Conservation (phyloP, 2,888 invertebrate genomes). For the Epiblema foenella region DNA sequence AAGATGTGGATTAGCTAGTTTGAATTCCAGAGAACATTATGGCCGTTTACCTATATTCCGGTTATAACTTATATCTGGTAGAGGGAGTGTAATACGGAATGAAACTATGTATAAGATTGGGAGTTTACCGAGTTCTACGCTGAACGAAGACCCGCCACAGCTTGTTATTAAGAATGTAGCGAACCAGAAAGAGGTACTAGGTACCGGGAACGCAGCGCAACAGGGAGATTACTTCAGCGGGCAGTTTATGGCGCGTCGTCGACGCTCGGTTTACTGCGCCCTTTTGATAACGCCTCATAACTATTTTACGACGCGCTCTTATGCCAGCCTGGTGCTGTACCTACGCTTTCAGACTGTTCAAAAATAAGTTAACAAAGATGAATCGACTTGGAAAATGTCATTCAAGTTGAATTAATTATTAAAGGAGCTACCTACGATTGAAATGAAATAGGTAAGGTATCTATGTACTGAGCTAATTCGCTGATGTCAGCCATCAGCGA, state of each 20-base stretch:
- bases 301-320: slow-evolving; percentile 73
- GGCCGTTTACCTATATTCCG: too few species aligned
- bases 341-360: slow-evolving; percentile 51
- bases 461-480: too few species aligned
- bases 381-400: neutral
- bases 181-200: slow-evolving; percentile 25
- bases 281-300: slow-evolving; percentile 78
- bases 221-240: slow-evolving; percentile 54
- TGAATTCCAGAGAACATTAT: too few species aligned
- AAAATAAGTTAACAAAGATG: slow-evolving; percentile 2
- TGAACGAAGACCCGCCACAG: neutral
- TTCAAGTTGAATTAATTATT: neutral
- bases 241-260: slow-evolving; percentile 66
- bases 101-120: too few species aligned
- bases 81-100: too few species aligned
- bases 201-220: slow-evolving; percentile 51
- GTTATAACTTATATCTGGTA: too few species aligned
- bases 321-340: slow-evolving; percentile 70
- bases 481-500: too few species aligned
- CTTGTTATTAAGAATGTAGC: slow-evolving; percentile 26
- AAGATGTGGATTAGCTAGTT: too few species aligned
- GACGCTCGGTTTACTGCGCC: slow-evolving; percentile 68
- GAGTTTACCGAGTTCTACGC: too few species aligned
- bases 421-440: too few species aligned
- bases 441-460: too few species aligned